These are phyloP conservation scores for Papilio glaucus DNA, from an alignment of 1,140 invertebrate genomes.

Conservation along the genomic window DNA sequence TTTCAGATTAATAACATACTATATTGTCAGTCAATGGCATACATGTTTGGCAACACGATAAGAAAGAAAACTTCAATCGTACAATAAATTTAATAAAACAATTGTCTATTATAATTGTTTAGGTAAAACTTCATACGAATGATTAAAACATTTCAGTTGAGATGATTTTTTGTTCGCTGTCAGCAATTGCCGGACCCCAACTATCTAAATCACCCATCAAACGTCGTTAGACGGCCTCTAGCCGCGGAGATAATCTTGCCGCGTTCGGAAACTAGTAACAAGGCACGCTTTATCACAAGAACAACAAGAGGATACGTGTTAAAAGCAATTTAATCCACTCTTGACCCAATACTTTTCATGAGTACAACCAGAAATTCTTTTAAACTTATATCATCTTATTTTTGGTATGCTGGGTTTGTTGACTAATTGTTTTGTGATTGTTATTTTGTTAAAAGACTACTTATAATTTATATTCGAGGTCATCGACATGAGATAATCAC, in stretches of 20 bases:
- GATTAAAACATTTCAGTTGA: background rate
- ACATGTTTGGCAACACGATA: too few relatives aligned
- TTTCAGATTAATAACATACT: too few relatives aligned
- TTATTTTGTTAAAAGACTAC: conserved; percentile 1
- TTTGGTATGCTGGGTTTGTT: background rate
- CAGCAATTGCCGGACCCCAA: conserved; percentile 36
- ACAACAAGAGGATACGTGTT: conserved; percentile 23
- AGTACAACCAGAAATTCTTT: background rate
- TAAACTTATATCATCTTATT: conserved; percentile 9
- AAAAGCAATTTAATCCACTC: conserved; percentile 30
- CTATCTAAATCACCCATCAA: conserved; percentile 54
- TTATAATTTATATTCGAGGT: background rate
- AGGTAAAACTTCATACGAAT: too few relatives aligned
- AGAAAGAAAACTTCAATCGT: too few relatives aligned
- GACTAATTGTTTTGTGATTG: conserved; percentile 18
- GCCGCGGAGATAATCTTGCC: conserved; percentile 41
- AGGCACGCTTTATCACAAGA: background rate
- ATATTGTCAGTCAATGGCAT: too few relatives aligned
- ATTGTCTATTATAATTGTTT: too few relatives aligned
- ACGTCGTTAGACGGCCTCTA: conserved; percentile 40
- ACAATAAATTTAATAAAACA: too few relatives aligned
- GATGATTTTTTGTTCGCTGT: background rate
- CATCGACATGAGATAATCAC: background rate
- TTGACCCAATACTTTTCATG: conserved; percentile 37
- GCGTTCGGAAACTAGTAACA: background rate